Evolutionary conservation across 2,888 invertebrate genomes (phyloP), one percentile per base, ranked within the genome.

Genomic region (Caenorhabditis doughertyi): DNA sequence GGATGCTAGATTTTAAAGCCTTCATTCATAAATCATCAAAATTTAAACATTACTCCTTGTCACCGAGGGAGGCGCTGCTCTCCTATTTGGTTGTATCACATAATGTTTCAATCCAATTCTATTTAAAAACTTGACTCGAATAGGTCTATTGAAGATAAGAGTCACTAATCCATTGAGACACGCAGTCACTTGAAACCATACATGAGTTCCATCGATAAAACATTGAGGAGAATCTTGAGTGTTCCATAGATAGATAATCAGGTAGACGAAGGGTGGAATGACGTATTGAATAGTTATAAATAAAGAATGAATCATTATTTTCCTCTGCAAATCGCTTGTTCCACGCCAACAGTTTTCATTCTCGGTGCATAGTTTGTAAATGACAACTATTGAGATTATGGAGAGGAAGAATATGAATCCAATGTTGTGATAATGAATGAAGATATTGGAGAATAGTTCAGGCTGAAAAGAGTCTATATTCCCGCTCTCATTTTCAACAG

Each of bases 121-220:
- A 42, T 72, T 51, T 18, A 72, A 25, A 51, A 72, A n/a, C 35
- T 27, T 60, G 18, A 72, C 71, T 5, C 71, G 60, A 27, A 72
- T 60, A 11, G 71, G 72, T 0, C 72, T 62, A 27, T 72, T 72
- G 3, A 53, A 39, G 3, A 35, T 8, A 3, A 72, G 51, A 8
- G 62, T 62, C 0, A 72, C 18, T 0, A 39, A 4, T 3, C 53
- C 53, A 35, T n/a, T 53, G 42, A 72, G 16, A 9, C 60, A 39
- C 1, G 72, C 51, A n/a, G 25, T 49, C 27, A 51, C 8, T 9
- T 62, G 62, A 16, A 72, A 53, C 53, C 58, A 53, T 2, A 62
- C 29, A 29, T 72, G 72, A 3, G 72, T 62, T n/a, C 62, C 72
- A n/a, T 72, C 62, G 18, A 72, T 62, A 25, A 72, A 72, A 21